phyloP scores from a whole-genome alignment of 2,888 invertebrate species.

The Platycnemis pennipes region DNA sequence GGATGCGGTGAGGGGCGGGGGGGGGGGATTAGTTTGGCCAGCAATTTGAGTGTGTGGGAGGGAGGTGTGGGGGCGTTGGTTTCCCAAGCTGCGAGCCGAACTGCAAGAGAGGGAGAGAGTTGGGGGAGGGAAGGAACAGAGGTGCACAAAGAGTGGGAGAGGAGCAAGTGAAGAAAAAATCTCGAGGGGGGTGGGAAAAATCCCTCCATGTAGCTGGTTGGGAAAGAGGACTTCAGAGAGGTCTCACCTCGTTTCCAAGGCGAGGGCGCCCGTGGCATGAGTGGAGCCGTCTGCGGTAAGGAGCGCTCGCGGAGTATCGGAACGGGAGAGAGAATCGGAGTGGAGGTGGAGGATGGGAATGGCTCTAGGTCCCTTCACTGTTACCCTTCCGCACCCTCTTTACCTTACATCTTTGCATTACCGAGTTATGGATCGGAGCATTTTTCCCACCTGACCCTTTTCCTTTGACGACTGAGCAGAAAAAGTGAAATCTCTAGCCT shows the following conservation, averaged over 20 bases:
- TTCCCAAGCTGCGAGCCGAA: background rate
- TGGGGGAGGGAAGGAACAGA: background rate
- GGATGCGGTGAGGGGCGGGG: background rate
- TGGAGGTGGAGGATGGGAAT: no score
- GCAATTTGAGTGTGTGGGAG: background rate
- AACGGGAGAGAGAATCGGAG: background rate
- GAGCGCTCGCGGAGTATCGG: no score
- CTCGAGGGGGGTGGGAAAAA: background rate
- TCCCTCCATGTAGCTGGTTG: no score
- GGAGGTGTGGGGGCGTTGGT: background rate
- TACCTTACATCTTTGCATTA: background rate
- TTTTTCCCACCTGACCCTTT: background rate
- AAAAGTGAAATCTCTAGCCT: background rate
- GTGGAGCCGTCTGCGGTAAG: background rate
- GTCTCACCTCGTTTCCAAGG: background rate
- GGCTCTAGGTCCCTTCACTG: background rate
- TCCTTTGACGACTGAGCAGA: background rate
- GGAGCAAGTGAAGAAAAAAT: background rate
- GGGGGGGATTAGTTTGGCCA: background rate
- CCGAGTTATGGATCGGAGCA: conserved; percentile 25
- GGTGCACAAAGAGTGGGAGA: background rate
- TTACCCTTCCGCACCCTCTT: background rate
- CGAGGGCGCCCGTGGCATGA: background rate
- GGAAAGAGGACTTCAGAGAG: background rate
- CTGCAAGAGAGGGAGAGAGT: background rate